Percentiles rank a stretch among this genome's conserved stretches.
Conservation (phyloP, 2,888 invertebrate genomes). For the Cephus nigrinus region DNA sequence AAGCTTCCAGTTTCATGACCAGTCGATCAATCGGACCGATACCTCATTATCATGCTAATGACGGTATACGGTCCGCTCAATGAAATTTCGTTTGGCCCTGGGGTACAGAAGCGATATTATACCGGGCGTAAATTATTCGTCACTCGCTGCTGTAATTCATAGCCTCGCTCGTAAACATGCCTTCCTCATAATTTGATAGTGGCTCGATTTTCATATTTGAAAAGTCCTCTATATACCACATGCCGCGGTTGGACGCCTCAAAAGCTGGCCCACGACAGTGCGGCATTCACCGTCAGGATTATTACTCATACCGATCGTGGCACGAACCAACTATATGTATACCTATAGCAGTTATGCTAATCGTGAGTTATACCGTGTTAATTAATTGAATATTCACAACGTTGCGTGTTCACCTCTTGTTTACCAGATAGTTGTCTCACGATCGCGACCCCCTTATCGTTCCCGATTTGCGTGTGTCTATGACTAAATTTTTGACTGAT, state of each 20-base stretch:
- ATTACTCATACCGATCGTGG: not conserved
- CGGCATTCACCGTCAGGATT: not conserved
- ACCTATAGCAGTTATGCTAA: constrained; percentile 32
- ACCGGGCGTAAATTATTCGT: constrained; percentile 45
- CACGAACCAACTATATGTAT: not conserved
- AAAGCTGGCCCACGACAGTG: not conserved
- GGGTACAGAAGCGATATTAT: constrained; percentile 27
- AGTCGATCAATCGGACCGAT: constrained; percentile 27
- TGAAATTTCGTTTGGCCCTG: constrained; percentile 29
- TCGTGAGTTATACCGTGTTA: constrained; percentile 37
- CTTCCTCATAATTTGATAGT: constrained; percentile 37
- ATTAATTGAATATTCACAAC: constrained; percentile 47
- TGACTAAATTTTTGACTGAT: not conserved
- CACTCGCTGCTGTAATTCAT: constrained; percentile 40
- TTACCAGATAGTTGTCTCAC: constrained; percentile 33
- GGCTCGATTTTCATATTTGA: constrained; percentile 47
- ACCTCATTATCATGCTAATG: constrained; percentile 16
- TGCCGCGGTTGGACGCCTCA: not conserved
- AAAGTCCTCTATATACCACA: constrained; percentile 34
- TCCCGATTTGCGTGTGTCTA: not conserved
- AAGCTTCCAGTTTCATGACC: constrained; percentile 5
- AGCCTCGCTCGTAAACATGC: constrained; percentile 36
- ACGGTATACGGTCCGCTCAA: not conserved
- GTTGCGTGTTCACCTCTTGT: constrained; percentile 27
- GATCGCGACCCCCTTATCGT: not conserved